These are phyloP conservation scores for Nomada ruficornis DNA, from an alignment of 2,888 invertebrate genomes.

Conservation along the genomic window DNA sequence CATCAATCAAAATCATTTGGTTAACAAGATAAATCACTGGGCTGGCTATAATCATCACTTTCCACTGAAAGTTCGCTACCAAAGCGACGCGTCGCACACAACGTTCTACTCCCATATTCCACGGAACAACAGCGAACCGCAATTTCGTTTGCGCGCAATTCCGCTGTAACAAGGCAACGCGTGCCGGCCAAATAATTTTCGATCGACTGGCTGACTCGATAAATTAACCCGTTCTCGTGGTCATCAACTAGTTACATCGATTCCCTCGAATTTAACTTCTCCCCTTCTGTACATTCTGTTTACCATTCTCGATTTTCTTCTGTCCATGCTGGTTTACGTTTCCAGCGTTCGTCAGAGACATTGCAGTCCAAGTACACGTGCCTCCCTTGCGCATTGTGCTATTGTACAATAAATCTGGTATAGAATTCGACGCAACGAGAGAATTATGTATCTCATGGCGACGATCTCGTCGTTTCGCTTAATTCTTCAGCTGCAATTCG, in stretches of 20 bases:
- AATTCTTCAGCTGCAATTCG: slow-evolving; percentile 41
- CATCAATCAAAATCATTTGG: background rate
- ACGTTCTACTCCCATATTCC: background rate
- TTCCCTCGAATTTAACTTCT: background rate
- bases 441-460: too few species aligned
- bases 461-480: background rate
- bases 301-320: background rate
- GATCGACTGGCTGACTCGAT: slow-evolving; percentile 15
- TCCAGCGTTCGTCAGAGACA: slow-evolving; percentile 46
- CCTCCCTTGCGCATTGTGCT: slow-evolving; percentile 33
- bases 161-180: slow-evolving; percentile 12
- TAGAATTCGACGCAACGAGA: slow-evolving; percentile 44
- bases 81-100: background rate
- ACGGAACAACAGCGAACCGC: slow-evolving; percentile 22
- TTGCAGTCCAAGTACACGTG: slow-evolving; percentile 21
- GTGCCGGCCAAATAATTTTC: slow-evolving; percentile 27
- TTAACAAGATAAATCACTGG: slow-evolving; percentile 16
- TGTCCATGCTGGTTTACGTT: background rate
- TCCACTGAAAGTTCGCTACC: slow-evolving; percentile 16
- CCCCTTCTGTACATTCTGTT: background rate
- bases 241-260: slow-evolving; percentile 24
- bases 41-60: slow-evolving; percentile 16
- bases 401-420: slow-evolving; percentile 49
- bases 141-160: slow-evolving; percentile 34
- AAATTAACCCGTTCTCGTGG: slow-evolving; percentile 7